A percentile compares a stretch with the other conserved stretches of the same genome.
phyloP scores from a whole-genome alignment of 1,140 invertebrate species.

The Papilio polytes region DNA sequence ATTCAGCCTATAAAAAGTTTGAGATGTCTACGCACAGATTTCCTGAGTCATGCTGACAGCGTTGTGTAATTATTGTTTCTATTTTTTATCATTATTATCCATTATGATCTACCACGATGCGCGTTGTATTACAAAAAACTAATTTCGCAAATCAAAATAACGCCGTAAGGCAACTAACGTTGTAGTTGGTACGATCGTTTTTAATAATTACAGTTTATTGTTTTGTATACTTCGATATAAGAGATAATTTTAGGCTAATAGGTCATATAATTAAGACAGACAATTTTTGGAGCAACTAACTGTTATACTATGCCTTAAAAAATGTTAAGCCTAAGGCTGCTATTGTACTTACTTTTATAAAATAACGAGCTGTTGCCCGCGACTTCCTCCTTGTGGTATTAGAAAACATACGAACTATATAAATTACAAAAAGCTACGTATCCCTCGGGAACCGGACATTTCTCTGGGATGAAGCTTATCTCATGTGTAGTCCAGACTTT shows the following conservation, averaged over 20 bases:
- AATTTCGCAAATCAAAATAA: constrained; percentile 40
- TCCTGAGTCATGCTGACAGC: constrained; percentile 13
- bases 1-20: not conserved
- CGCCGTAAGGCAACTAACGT: constrained; percentile 35
- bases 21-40: not conserved
- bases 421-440: no score
- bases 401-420: no score
- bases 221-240: constrained; percentile 44
- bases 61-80: constrained; percentile 1
- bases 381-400: no score
- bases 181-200: constrained; percentile 43
- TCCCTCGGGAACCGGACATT: no score
- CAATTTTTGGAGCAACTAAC: constrained; percentile 54
- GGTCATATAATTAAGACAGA: constrained; percentile 45
- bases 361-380: no score
- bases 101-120: constrained; percentile 9
- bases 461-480: no score
- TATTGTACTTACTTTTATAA: no score
- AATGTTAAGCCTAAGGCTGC: not conserved
- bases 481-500: no score
- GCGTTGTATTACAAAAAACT: constrained; percentile 18
- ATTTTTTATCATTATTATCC: constrained; percentile 20
- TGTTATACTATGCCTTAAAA: not conserved
- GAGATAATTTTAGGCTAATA: constrained; percentile 52
- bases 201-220: constrained; percentile 44